Conservation (phyloP, 2,888 invertebrate genomes). For the Aspidapion aeneum region DNA sequence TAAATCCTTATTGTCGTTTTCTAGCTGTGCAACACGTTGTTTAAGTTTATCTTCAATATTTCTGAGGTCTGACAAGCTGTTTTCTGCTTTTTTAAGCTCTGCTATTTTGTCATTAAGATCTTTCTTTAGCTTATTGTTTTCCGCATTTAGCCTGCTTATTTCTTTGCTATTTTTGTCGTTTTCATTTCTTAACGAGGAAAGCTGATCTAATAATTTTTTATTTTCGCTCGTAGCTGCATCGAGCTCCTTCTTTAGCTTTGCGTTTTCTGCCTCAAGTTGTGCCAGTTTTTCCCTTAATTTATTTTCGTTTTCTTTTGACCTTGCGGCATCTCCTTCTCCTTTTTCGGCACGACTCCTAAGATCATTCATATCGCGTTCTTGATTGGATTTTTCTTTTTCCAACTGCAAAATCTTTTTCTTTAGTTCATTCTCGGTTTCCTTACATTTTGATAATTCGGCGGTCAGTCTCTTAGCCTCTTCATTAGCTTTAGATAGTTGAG, state of each 20-base stretch:
- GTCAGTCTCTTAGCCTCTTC: slow-evolving; percentile 11
- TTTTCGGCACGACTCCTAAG: slow-evolving; percentile 11
- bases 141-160: slow-evolving; percentile 25
- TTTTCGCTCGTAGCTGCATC: slow-evolving; percentile 21
- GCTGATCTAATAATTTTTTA: slow-evolving; percentile 12
- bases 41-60: slow-evolving; percentile 20
- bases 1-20: slow-evolving; percentile 27
- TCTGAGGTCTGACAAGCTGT: slow-evolving; percentile 18
- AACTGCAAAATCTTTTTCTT: slow-evolving; percentile 24
- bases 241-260: slow-evolving; percentile 30
- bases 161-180: slow-evolving; percentile 21
- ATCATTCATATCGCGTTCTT: slow-evolving; percentile 29
- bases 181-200: slow-evolving; percentile 20
- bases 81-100: slow-evolving; percentile 25
- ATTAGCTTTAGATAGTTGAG: slow-evolving; percentile 16
- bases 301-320: slow-evolving; percentile 25
- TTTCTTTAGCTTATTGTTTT: slow-evolving; percentile 27
- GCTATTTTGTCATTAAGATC: slow-evolving; percentile 22
- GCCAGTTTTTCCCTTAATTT: slow-evolving; percentile 26
- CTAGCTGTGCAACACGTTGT: slow-evolving; percentile 23
- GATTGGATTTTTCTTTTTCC: slow-evolving; percentile 28
- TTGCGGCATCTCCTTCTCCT: slow-evolving; percentile 15
- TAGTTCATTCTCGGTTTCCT: slow-evolving; percentile 5
- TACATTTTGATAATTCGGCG: slow-evolving; percentile 11
- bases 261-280: slow-evolving; percentile 30